Evolutionary conservation across 2,113 vertebrate genomes (phyloP), one percentile per base, ranked within the genome.

Genomic region (Chionodraco myersi): DNA sequence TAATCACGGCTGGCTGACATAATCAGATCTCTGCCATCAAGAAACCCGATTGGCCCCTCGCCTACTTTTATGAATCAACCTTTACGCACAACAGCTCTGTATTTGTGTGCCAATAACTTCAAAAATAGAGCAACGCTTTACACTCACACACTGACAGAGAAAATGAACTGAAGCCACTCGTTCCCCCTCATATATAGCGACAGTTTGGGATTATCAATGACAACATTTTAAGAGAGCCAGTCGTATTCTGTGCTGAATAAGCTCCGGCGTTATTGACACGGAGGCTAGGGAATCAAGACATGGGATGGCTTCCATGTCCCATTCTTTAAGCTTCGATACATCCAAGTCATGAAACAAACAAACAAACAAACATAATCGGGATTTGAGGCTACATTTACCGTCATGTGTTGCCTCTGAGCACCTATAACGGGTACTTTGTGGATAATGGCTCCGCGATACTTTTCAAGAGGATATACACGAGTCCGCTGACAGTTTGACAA

Each of bases 391-490:
- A 73, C 89, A 82, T 93, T 89, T 61, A 60, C 73, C 76, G 79
- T 88, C 85, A 73, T 61, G 80, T 79, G 83, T 76, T 85, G 85
- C 89, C 90, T 88, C 75, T 64, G 69, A 89, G 87, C 89, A 86
- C 87, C 87, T 91, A 74, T 66, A 91, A 89, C 84, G 87, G 85
- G 74, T 41, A 78, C 90, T 86, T 73, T 85, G 89, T 86, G 89
- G 90, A 93, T 90, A 86, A 87, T 80, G 87, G 81, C 75, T 72
- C 34, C 72, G 83, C 70, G 87, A 86, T 88, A 91, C 89, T 90
- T 91, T 92, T 86, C 85, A 79, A 91, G 86, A 87, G 92, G 91
- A 93, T 94, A 90, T 92, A 92, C 91, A 92, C 82, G 88, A 87
- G 87, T 89, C 84, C 81, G 88, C 77, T 93, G 93, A 94, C 92